Conservation (phyloP, 2,113 vertebrate genomes). For the Alosa alosa region DNA sequence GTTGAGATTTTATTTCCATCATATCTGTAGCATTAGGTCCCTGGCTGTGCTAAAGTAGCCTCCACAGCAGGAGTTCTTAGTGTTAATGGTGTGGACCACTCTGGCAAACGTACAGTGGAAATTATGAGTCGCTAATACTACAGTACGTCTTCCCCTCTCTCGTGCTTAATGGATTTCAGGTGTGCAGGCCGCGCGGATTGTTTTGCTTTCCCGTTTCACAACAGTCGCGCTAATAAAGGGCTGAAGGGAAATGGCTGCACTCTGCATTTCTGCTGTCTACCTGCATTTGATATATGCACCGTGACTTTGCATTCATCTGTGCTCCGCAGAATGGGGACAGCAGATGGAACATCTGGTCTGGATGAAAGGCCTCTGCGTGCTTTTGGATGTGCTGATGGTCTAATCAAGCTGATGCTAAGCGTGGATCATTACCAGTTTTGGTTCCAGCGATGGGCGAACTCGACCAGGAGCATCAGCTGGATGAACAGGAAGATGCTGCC, state of each 20-base stretch:
- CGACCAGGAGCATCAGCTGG: slow-evolving; percentile 90
- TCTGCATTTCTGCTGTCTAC: not conserved
- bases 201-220: slow-evolving; percentile 11
- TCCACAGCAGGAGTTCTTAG: not conserved
- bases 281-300: slow-evolving; percentile 25
- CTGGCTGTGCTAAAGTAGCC: not conserved
- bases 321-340: not conserved
- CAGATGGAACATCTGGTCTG: slow-evolving; percentile 25
- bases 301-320: not conserved
- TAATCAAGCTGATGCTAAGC: not conserved
- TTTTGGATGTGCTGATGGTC: not conserved
- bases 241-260: slow-evolving; percentile 2
- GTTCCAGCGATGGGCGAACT: slow-evolving; percentile 98
- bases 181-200: not conserved
- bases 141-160: slow-evolving; percentile 19
- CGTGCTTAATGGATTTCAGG: slow-evolving; percentile 46
- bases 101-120: slow-evolving; percentile 29
- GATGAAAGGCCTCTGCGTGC: not conserved
- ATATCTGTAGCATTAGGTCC: not conserved
- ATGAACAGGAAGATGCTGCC: slow-evolving; percentile 86
- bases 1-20: not conserved
- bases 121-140: slow-evolving; percentile 27
- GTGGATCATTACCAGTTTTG: slow-evolving; percentile 85
- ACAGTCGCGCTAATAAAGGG: slow-evolving; percentile 1
- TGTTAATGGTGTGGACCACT: slow-evolving; percentile 32